A percentile compares a stretch with the other conserved stretches of the same genome.
phyloP scores from a whole-genome alignment of 2,113 vertebrate species.

The Cyanistes caeruleus region DNA sequence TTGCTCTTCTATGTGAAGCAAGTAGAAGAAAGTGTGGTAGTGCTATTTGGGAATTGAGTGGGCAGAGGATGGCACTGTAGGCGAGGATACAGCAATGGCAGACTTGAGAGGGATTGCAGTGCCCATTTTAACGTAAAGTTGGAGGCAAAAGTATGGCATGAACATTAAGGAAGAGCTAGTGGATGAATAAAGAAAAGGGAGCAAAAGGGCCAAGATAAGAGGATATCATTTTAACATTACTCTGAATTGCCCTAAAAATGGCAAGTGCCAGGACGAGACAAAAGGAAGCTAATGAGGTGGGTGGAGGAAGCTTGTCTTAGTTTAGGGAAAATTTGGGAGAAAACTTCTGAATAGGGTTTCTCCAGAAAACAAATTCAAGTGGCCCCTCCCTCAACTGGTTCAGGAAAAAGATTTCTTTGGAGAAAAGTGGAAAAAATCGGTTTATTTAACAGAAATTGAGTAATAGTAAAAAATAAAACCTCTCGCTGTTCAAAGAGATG shows the following conservation, averaged over 20 bases:
- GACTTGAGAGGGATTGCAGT: not conserved
- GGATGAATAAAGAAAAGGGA: not conserved
- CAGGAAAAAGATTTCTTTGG: too few species aligned
- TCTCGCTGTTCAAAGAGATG: too few species aligned
- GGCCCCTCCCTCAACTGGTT: too few species aligned
- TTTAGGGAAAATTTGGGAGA: too few species aligned
- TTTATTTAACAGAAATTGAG: too few species aligned
- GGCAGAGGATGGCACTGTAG: not conserved
- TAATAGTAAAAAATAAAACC: too few species aligned
- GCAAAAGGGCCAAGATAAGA: not conserved
- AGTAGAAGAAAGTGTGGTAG: not conserved
- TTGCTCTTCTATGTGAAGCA: not conserved
- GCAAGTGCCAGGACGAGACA: not conserved
- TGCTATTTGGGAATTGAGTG: not conserved
- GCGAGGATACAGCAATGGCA: not conserved
- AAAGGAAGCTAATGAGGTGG: not conserved
- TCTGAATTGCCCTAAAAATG: not conserved
- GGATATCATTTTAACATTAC: not conserved
- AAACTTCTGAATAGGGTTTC: too few species aligned
- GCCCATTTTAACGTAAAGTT: not conserved
- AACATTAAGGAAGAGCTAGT: not conserved
- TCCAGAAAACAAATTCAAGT: too few species aligned
- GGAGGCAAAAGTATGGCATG: not conserved
- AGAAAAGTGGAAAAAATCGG: too few species aligned
- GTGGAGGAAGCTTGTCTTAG: not conserved